Conservation (phyloP, 2,888 invertebrate species). For the Cenopis cana region DNA sequence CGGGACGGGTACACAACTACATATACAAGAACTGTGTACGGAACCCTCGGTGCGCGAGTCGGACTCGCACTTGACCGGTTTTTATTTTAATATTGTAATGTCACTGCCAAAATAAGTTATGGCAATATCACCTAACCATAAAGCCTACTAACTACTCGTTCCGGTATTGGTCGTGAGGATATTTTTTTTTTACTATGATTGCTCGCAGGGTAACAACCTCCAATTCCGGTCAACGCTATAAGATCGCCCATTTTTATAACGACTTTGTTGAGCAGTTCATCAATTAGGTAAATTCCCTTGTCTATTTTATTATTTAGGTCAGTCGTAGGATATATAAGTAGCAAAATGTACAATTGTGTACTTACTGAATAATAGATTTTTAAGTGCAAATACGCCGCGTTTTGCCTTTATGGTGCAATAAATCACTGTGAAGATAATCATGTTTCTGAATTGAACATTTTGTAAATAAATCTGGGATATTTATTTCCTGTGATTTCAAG, state of each 20-base stretch:
- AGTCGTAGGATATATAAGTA: slow-evolving; percentile 9
- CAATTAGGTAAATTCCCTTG: slow-evolving; percentile 34
- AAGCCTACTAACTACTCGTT: slow-evolving; percentile 11
- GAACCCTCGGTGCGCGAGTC: too few relatives aligned
- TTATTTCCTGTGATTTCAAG: too few relatives aligned
- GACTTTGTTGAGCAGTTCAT: slow-evolving; percentile 25
- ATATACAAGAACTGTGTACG: too few relatives aligned
- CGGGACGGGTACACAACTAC: too few relatives aligned
- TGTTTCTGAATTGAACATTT: too few relatives aligned
- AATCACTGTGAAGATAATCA: too few relatives aligned
- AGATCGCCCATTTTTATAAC: slow-evolving; percentile 35
- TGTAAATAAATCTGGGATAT: too few relatives aligned
- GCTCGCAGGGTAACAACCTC: slow-evolving; percentile 37
- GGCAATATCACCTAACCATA: neutral
- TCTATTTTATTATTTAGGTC: slow-evolving; percentile 30
- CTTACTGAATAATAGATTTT: too few relatives aligned
- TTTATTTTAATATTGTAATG: too few relatives aligned
- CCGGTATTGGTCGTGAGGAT: slow-evolving; percentile 2
- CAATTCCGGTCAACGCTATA: slow-evolving; percentile 37
- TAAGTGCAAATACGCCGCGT: too few relatives aligned
- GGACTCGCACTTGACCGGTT: too few relatives aligned
- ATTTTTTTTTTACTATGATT: slow-evolving; percentile 27
- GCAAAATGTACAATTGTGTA: slow-evolving; percentile 1
- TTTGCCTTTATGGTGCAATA: too few relatives aligned
- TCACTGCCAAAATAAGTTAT: neutral